A percentile compares a stretch with the other conserved stretches of the same genome.
Evolutionary conservation across 2,888 invertebrate species (phyloP).

Genomic region (Bombylius major): DNA sequence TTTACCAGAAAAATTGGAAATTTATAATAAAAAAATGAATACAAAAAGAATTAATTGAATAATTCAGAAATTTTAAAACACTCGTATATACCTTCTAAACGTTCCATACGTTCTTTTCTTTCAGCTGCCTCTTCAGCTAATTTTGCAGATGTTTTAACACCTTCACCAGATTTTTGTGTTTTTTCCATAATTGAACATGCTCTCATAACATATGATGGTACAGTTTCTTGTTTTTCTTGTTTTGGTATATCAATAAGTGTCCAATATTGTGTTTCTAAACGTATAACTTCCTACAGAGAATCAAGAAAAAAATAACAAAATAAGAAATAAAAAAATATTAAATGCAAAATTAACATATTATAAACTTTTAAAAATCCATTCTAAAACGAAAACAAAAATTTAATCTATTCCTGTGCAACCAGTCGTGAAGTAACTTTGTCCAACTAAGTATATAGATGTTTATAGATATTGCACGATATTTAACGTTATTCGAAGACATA

Average conservation of each 20-base stretch:
- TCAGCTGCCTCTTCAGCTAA: conserved; percentile 79
- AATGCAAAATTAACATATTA: not conserved
- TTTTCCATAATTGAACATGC: conserved; percentile 88
- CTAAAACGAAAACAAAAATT: no score
- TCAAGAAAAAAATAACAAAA: not conserved
- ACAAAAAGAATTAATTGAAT: no score
- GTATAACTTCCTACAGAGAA: conserved; percentile 65
- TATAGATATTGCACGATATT: no score
- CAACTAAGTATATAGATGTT: no score
- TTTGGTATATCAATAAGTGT: conserved; percentile 84
- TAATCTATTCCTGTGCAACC: no score
- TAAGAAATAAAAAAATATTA: not conserved
- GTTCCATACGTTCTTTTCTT: conserved; percentile 69
- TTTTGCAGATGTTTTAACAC: conserved; percentile 72
- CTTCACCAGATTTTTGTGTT: conserved; percentile 79
- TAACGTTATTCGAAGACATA: no score
- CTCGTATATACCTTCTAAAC: conserved; percentile 65
- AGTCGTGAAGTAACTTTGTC: no score
- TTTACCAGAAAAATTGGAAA: no score
- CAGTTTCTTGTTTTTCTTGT: conserved; percentile 88
- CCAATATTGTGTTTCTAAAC: conserved; percentile 88
- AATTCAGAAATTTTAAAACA: no score
- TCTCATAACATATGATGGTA: conserved; percentile 79
- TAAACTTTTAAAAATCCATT: not conserved
- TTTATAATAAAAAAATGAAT: no score